Percentiles rank a stretch among this genome's conserved stretches.
Evolutionary conservation across 2,888 invertebrate genomes (phyloP).

Genomic region (Orgyia antiqua): DNA sequence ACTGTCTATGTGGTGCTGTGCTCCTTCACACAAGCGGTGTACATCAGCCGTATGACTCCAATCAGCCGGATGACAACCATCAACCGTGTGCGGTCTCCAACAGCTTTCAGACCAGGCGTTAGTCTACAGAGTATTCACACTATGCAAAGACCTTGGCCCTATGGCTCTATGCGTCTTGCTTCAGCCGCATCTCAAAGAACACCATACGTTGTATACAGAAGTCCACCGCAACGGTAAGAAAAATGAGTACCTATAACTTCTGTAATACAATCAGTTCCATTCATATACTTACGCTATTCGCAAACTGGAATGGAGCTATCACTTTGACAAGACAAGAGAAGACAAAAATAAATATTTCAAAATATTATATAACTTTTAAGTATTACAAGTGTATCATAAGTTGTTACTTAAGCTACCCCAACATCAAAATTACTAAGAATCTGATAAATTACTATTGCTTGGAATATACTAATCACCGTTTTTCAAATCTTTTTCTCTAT

Average conservation of each 20-base stretch:
- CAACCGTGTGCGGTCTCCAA: slow-evolving; percentile 43
- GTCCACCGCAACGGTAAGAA: slow-evolving; percentile 46
- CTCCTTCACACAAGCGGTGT: slow-evolving; percentile 47
- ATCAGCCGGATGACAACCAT: slow-evolving; percentile 46
- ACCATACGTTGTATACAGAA: slow-evolving; percentile 57
- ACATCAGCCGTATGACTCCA: slow-evolving; percentile 42
- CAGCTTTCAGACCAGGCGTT: slow-evolving; percentile 58
- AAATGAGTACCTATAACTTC: too few species aligned
- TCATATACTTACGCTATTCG: too few species aligned
- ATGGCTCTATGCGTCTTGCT: slow-evolving; percentile 33
- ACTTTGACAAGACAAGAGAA: too few species aligned
- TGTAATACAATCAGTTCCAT: too few species aligned
- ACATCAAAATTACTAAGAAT: too few species aligned
- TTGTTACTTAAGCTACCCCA: too few species aligned
- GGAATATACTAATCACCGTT: too few species aligned
- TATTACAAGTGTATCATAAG: too few species aligned
- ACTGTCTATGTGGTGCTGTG: slow-evolving; percentile 36
- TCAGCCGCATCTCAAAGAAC: slow-evolving; percentile 49
- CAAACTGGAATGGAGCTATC: too few species aligned
- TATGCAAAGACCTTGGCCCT: slow-evolving; percentile 48
- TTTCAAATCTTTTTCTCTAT: background rate
- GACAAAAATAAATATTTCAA: too few species aligned
- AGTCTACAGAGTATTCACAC: slow-evolving; percentile 30
- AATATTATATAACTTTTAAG: too few species aligned
- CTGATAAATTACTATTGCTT: too few species aligned